Percentiles rank a stretch among this genome's conserved stretches.
Conservation (phyloP, 2,797 vertebrate genomes). For the Spondyliosoma cantharus region DNA sequence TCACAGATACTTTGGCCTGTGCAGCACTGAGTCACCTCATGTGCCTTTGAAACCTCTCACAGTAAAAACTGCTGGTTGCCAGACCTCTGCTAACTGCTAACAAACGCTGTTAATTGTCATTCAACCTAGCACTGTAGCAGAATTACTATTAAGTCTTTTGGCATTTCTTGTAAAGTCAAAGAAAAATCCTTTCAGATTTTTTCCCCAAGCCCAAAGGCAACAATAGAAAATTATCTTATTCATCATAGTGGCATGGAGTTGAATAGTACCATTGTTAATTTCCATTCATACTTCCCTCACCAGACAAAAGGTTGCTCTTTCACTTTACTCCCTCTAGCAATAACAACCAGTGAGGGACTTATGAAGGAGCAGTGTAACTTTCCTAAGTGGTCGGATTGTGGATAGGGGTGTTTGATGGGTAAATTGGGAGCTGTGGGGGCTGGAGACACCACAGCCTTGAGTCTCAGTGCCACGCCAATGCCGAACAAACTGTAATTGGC, state of each 20-base stretch:
- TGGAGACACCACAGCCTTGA: constrained; percentile 67
- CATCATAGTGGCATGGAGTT: constrained; percentile 10
- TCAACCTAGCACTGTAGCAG: neutral
- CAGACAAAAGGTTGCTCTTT: constrained; percentile 45
- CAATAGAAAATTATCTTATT: constrained; percentile 1
- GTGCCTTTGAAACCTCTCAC: constrained; percentile 12
- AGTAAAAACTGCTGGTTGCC: constrained; percentile 4
- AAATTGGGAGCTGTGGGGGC: constrained; percentile 73
- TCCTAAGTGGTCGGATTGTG: constrained; percentile 59
- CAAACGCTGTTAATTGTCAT: constrained; percentile 31
- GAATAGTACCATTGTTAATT: constrained; percentile 30
- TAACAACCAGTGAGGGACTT: constrained; percentile 57
- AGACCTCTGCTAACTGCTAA: constrained; percentile 6
- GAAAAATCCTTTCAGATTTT: constrained; percentile 4
- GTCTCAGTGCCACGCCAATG: constrained; percentile 64
- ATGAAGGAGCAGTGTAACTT: constrained; percentile 62
- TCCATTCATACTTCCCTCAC: constrained; percentile 31
- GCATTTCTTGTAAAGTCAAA: constrained; percentile 13
- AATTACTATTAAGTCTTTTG: constrained; percentile 20
- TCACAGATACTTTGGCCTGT: neutral
- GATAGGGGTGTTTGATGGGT: constrained; percentile 72
- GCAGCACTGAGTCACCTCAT: neutral
- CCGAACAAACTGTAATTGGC: constrained; percentile 80
- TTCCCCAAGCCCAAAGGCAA: neutral
- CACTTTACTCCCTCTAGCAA: constrained; percentile 33